These are phyloP conservation scores for Amazona ochrocephala DNA, from an alignment of 2,797 vertebrate genomes.

Conservation along the genomic window DNA sequence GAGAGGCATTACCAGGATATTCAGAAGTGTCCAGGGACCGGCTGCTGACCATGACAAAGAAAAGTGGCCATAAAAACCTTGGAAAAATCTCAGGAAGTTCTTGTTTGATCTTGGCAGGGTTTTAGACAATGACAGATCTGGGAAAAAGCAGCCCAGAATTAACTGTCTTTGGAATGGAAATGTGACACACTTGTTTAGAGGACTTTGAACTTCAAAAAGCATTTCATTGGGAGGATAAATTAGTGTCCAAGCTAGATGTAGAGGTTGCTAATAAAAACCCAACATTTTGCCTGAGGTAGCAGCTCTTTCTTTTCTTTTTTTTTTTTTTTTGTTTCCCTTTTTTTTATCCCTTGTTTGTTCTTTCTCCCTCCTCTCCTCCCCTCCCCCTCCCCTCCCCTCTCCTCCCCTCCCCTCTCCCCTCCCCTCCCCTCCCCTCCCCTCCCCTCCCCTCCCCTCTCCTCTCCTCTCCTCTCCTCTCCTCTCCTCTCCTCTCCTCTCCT, in stretches of 20 bases:
- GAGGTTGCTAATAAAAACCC: background rate
- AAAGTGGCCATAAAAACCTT: background rate
- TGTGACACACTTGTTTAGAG: background rate
- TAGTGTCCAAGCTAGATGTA: background rate
- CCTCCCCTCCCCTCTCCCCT: too few species aligned
- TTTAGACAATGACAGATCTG: background rate
- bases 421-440: too few species aligned
- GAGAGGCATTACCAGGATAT: background rate
- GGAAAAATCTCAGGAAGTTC: background rate
- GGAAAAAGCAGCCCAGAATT: background rate
- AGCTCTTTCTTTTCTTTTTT: too few species aligned
- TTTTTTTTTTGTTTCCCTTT: rapidly evolving
- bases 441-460: too few species aligned
- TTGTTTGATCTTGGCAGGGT: background rate
- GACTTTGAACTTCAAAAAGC: background rate
- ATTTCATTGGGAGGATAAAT: background rate
- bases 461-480: too few species aligned
- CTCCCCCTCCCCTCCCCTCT: too few species aligned
- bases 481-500: too few species aligned
- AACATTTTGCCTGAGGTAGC: background rate
- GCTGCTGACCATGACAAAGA: background rate
- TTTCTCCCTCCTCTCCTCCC: background rate
- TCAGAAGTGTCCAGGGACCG: background rate
- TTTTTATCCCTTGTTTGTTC: rapidly evolving
- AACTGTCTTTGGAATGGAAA: background rate